phyloP scores from a whole-genome alignment of 2,888 invertebrate species.

The Atethmia centrago region DNA sequence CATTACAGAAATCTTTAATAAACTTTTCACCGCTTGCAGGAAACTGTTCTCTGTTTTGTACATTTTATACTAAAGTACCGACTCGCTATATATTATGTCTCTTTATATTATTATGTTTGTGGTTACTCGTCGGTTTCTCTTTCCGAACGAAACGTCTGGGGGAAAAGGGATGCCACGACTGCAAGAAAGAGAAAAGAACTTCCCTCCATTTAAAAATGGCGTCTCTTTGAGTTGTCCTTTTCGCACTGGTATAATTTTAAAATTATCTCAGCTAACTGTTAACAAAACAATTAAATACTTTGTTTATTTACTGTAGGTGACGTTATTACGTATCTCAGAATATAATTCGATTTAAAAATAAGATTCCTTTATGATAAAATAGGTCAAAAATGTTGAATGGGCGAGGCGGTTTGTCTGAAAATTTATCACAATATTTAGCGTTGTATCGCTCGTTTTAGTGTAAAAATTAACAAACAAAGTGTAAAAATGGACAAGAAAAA shows the following conservation, averaged over 20 bases:
- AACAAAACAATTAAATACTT: slow-evolving; percentile 67
- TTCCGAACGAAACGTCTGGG: slow-evolving; percentile 47
- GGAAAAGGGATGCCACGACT: slow-evolving; percentile 59
- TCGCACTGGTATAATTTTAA: slow-evolving; percentile 77
- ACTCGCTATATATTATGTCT: too few relatives aligned
- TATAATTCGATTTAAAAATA: slow-evolving; percentile 7
- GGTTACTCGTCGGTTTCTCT: slow-evolving; percentile 20
- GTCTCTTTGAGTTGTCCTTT: slow-evolving; percentile 88
- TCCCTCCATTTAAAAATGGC: slow-evolving; percentile 81
- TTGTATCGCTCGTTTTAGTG: slow-evolving; percentile 62
- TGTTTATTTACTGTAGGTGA: slow-evolving; percentile 63
- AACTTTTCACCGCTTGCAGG: not conserved
- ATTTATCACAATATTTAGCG: slow-evolving; percentile 64
- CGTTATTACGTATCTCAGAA: slow-evolving; percentile 27
- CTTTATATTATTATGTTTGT: too few relatives aligned
- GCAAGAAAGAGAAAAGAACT: slow-evolving; percentile 57
- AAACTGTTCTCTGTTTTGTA: not conserved
- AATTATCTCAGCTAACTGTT: slow-evolving; percentile 69
- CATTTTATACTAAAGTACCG: not conserved
- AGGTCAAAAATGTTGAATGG: slow-evolving; percentile 76
- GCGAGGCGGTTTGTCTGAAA: slow-evolving; percentile 73
- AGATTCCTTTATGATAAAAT: slow-evolving; percentile 5
- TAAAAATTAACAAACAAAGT: slow-evolving; percentile 64
- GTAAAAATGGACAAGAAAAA: slow-evolving; percentile 89
- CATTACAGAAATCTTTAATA: too few relatives aligned